Evolutionary conservation across 2,797 vertebrate genomes (phyloP), one percentile per base, ranked within the genome.

Genomic region (Austrolebias charrua): DNA sequence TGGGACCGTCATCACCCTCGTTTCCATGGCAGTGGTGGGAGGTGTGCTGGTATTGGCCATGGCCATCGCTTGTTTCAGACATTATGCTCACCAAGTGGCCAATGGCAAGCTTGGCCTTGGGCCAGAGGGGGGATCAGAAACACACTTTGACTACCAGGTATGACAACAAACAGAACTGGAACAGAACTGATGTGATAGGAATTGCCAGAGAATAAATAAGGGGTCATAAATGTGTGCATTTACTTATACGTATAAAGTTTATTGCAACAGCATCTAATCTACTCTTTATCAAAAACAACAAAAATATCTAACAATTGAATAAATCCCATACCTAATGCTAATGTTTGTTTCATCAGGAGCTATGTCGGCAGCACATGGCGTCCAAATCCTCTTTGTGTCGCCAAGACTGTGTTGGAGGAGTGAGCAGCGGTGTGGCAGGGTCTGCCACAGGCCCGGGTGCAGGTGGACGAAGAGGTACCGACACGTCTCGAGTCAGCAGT

Each of bases 351-450:
- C 20, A 63, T 45, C 84, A 99, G 97, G 97, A 99, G 80, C 89
- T 99, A 24, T 99, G 96, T 90, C 93, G 96, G 68, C 97, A 99
- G 87, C 98, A 98, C 90, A 98, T 99, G 98, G 96, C 97, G 4
- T 92, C 96, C 58, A 98, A 98, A 86, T 94, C 96, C 0, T 93
- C 96, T 19, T 93, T 95, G 44, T 94, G 80, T 61, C 94, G 96
- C 0, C 72, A 95, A 0, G 96, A 97, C 57, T 86, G 87, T 14
- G 52, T 79, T 42, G 76, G 77, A 1, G 88, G 76, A n/a, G 79
- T 10, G 12, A 76, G 69, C 6, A 48, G 73, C 31, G 38, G 63
- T 63, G 68, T 84, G 19, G 69, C 49, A 0, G 89, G 80, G 0
- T 50, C 84, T 0, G 77, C 79, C 12, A 54, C 63, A 2, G 75